Evolutionary conservation across 1,140 invertebrate species (phyloP).

Genomic region (Hylyphantes graminicola): DNA sequence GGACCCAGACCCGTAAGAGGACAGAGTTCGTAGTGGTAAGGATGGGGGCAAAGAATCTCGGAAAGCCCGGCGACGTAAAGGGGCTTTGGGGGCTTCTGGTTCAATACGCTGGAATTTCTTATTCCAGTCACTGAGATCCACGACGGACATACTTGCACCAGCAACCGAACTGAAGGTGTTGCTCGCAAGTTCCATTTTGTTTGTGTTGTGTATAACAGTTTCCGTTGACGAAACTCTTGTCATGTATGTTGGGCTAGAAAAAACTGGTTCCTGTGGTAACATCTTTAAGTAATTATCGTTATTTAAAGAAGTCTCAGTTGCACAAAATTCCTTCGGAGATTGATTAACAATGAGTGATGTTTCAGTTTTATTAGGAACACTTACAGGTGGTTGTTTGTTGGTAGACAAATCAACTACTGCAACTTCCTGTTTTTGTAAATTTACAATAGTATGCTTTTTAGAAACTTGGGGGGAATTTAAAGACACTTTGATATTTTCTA

Average conservation of each 20-base stretch:
- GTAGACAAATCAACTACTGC: background rate
- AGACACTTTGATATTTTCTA: constrained; percentile 18
- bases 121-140: constrained; percentile 37
- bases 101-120: constrained; percentile 45
- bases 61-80: constrained; percentile 15
- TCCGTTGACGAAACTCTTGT: too few relatives aligned
- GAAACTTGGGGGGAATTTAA: background rate
- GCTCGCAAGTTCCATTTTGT: background rate
- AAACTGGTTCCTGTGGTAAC: background rate
- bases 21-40: constrained; percentile 12
- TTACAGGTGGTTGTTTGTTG: background rate
- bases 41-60: constrained; percentile 47
- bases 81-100: constrained; percentile 25
- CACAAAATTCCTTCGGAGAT: background rate
- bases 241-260: background rate
- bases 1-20: constrained; percentile 45
- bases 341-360: background rate
- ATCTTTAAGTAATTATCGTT: background rate
- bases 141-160: background rate
- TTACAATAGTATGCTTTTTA: constrained; percentile 4
- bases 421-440: constrained; percentile 11
- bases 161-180: background rate
- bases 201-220: too few relatives aligned
- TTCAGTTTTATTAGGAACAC: background rate
- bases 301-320: background rate